These are phyloP conservation scores for Drepanosiphum platanoidis DNA, from an alignment of 2,888 invertebrate genomes.

Conservation along the genomic window DNA sequence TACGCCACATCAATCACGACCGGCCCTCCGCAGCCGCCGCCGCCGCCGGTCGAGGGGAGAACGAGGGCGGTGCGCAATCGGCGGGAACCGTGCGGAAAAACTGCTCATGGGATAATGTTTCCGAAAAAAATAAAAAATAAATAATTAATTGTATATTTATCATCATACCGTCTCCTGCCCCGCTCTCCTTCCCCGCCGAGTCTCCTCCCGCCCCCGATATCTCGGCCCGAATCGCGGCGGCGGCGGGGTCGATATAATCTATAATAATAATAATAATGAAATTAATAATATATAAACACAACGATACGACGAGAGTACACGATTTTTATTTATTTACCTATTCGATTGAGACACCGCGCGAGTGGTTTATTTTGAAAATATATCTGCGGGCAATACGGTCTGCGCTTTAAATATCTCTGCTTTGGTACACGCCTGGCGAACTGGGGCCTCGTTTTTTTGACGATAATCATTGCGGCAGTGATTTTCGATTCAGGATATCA, in stretches of 20 bases:
- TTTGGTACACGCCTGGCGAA: no score
- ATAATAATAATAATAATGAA: not conserved
- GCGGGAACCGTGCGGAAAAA: slow-evolving; percentile 20
- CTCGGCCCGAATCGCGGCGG: not conserved
- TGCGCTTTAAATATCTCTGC: no score
- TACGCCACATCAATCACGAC: slow-evolving; percentile 61
- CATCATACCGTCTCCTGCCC: not conserved
- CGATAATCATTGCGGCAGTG: no score
- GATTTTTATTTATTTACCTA: no score
- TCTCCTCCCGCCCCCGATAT: not conserved
- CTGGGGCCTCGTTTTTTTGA: no score
- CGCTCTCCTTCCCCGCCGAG: not conserved
- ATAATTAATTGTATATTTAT: slow-evolving; percentile 48
- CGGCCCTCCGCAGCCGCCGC: not conserved
- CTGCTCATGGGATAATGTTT: slow-evolving; percentile 40
- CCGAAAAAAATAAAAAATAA: slow-evolving; percentile 26
- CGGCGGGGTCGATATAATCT: not conserved
- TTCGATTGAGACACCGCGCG: no score
- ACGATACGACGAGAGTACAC: no score
- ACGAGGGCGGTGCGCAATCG: not conserved
- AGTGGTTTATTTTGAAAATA: no score
- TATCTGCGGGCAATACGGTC: no score
- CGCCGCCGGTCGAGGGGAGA: not conserved
- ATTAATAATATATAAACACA: not conserved
- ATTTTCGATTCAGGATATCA: no score